phyloP scores from a whole-genome alignment of 1,140 invertebrate genomes.

The Cotesia glomerata region DNA sequence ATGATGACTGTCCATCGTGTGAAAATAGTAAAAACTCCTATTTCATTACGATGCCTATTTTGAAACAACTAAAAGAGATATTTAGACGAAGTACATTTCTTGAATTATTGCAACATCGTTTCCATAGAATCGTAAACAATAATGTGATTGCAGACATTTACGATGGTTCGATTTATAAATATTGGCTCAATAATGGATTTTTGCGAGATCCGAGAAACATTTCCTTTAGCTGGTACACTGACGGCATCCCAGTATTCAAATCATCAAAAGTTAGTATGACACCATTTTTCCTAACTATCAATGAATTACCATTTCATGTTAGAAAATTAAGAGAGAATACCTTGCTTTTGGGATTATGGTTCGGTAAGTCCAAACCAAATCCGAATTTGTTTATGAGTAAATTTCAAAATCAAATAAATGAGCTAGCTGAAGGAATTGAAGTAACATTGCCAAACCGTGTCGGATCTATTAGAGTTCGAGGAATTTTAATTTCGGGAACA shows the following conservation, averaged over 20 bases:
- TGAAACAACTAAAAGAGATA: slow-evolving; percentile 29
- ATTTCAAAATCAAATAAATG: slow-evolving; percentile 2
- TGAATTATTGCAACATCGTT: slow-evolving; percentile 22
- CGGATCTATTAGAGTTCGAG: slow-evolving; percentile 21
- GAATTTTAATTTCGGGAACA: slow-evolving; percentile 32
- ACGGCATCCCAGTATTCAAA: slow-evolving; percentile 19
- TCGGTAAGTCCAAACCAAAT: slow-evolving; percentile 24
- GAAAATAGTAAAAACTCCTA: slow-evolving; percentile 1
- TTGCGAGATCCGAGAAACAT: background rate
- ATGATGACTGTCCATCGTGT: slow-evolving; percentile 7
- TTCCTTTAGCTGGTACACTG: slow-evolving; percentile 24
- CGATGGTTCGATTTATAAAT: slow-evolving; percentile 19
- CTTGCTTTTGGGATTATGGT: slow-evolving; percentile 16
- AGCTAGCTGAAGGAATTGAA: background rate
- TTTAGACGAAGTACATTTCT: slow-evolving; percentile 27
- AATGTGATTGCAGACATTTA: slow-evolving; percentile 10
- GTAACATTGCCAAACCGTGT: background rate
- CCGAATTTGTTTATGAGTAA: slow-evolving; percentile 11
- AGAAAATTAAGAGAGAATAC: slow-evolving; percentile 25
- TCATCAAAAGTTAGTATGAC: slow-evolving; percentile 16
- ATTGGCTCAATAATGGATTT: slow-evolving; percentile 19
- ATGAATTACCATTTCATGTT: slow-evolving; percentile 23
- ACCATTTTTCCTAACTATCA: slow-evolving; percentile 15
- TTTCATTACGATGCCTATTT: slow-evolving; percentile 29
- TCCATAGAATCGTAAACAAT: background rate